These are phyloP conservation scores for Eremophila alpestris DNA, from an alignment of 2,797 vertebrate species.

Conservation along the genomic window DNA sequence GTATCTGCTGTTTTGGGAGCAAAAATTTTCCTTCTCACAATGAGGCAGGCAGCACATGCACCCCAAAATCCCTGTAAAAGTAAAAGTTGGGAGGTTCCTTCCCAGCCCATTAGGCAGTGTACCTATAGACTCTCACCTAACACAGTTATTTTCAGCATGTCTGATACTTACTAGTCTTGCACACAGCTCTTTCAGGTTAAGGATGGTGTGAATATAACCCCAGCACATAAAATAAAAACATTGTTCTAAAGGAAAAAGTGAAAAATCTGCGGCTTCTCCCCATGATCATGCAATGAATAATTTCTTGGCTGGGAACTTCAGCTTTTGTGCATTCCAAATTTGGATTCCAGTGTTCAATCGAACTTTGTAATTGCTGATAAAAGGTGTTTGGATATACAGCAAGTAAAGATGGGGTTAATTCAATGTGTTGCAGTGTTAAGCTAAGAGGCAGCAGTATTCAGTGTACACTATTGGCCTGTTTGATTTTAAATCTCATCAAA, in stretches of 20 bases:
- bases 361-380: neutral
- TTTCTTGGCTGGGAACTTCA: neutral
- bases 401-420: neutral
- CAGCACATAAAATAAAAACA: neutral
- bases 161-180: neutral
- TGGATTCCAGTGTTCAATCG: neutral
- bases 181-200: neutral
- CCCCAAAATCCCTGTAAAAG: neutral
- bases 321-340: neutral
- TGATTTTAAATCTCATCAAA: neutral
- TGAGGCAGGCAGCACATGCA: rapidly evolving
- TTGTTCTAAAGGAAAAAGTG: neutral
- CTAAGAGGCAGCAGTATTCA: neutral
- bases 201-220: neutral
- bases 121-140: neutral
- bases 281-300: neutral
- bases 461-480: neutral
- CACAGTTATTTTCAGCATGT: neutral
- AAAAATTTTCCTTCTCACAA: neutral
- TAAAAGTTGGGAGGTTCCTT: neutral
- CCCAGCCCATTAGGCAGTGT: neutral
- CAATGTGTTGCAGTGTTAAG: neutral
- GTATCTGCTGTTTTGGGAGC: neutral
- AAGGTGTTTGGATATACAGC: neutral
- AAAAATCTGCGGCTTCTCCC: neutral